A percentile compares a stretch with the other conserved stretches of the same genome.
These are phyloP conservation scores for Trichopoda pennipes DNA, from an alignment of 2,888 invertebrate genomes.

Conservation along the genomic window DNA sequence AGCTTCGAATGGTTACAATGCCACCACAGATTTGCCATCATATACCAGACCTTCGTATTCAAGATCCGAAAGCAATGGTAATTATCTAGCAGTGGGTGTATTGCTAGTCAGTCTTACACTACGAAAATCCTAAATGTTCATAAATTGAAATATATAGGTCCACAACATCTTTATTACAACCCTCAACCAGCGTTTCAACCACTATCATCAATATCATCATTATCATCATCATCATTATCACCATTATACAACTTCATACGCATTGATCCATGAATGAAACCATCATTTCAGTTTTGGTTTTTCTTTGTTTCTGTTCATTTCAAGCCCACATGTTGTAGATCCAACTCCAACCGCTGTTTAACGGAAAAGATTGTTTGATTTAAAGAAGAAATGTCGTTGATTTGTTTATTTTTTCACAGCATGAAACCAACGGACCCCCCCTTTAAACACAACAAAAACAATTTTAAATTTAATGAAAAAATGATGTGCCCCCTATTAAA, in stretches of 20 bases:
- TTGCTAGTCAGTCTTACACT: constrained; percentile 78
- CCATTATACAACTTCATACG: constrained; percentile 52
- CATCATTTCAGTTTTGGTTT: constrained; percentile 43
- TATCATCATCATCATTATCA: constrained; percentile 60
- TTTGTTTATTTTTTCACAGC: neutral
- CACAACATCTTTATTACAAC: constrained; percentile 69
- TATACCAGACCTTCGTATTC: constrained; percentile 78
- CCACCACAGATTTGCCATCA: constrained; percentile 76
- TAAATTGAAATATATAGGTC: constrained; percentile 64
- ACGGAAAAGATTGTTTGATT: constrained; percentile 4
- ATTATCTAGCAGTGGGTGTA: constrained; percentile 79
- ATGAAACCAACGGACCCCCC: no score
- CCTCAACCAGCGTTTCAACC: constrained; percentile 61
- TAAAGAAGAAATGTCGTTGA: neutral
- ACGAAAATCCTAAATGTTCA: constrained; percentile 70
- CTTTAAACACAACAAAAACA: neutral
- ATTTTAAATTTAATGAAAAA: constrained; percentile 2
- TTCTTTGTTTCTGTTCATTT: constrained; percentile 6
- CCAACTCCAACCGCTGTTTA: neutral
- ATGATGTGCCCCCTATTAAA: constrained; percentile 6
- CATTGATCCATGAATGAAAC: constrained; percentile 59
- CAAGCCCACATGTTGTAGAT: constrained; percentile 3
- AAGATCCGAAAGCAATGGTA: constrained; percentile 80
- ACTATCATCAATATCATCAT: constrained; percentile 46
- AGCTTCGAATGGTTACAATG: constrained; percentile 76